Conservation (phyloP, 2,113 vertebrate species). For the Gadus chalcogrammus region DNA sequence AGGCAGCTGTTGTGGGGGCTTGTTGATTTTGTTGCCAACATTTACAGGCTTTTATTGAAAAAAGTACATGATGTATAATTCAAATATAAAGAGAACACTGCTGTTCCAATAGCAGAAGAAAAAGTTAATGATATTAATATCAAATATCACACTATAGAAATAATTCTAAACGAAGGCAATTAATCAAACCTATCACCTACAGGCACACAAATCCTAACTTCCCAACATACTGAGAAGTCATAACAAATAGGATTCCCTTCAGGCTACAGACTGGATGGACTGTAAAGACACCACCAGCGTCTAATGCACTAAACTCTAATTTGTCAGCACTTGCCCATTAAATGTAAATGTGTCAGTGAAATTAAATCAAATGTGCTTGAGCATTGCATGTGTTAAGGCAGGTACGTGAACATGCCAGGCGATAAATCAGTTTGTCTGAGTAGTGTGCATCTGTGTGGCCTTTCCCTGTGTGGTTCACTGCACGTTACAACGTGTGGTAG, state of each 20-base stretch:
- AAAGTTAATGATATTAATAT: no score
- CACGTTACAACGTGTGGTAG: background rate
- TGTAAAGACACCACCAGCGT: no score
- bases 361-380: slow-evolving; percentile 51
- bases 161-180: no score
- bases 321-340: slow-evolving; percentile 26
- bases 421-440: slow-evolving; percentile 5
- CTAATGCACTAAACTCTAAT: slow-evolving; percentile 29
- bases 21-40: slow-evolving; percentile 36
- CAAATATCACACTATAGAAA: no score
- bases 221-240: no score
- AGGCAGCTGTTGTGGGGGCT: slow-evolving; percentile 28
- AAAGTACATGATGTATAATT: slow-evolving; percentile 24
- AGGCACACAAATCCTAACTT: no score
- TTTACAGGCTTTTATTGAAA: slow-evolving; percentile 59
- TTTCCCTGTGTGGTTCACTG: background rate
- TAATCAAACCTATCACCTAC: no score
- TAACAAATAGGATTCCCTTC: no score
- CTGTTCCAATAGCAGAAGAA: background rate
- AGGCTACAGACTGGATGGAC: no score
- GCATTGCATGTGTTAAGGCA: slow-evolving; percentile 42
- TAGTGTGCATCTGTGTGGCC: no score
- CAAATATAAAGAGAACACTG: slow-evolving; percentile 55
- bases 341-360: no score
- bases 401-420: slow-evolving; percentile 23